Evolutionary conservation across 2,797 vertebrate genomes (phyloP).

Genomic region (Lagodon rhomboides): DNA sequence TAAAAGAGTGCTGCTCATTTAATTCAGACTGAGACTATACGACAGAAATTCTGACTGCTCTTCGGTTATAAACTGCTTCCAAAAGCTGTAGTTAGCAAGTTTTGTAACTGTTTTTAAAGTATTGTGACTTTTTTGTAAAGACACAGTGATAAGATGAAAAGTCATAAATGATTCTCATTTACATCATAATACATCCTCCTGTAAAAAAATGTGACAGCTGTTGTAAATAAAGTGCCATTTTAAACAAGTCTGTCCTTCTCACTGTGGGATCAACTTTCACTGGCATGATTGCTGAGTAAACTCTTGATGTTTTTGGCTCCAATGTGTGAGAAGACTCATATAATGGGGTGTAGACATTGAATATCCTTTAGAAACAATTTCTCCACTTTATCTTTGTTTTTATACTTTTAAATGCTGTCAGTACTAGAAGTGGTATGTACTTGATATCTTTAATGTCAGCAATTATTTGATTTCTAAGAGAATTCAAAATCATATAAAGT

Average conservation of each 20-base stretch:
- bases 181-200: neutral
- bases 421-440: no score
- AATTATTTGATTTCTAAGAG: neutral
- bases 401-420: no score
- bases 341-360: no score
- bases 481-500: neutral
- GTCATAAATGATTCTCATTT: neutral
- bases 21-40: neutral
- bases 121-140: neutral
- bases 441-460: neutral
- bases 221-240: slow-evolving; percentile 1
- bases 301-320: no score
- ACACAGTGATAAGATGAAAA: neutral
- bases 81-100: neutral
- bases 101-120: neutral
- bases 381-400: neutral
- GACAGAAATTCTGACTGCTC: neutral
- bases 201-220: neutral
- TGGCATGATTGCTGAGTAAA: no score
- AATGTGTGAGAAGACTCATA: no score
- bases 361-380: neutral
- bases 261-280: neutral
- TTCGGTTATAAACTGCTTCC: neutral
- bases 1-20: neutral
- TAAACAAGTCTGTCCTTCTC: neutral